Evolutionary conservation across 2,113 vertebrate genomes (phyloP).

Genomic region (Tichodroma muraria): DNA sequence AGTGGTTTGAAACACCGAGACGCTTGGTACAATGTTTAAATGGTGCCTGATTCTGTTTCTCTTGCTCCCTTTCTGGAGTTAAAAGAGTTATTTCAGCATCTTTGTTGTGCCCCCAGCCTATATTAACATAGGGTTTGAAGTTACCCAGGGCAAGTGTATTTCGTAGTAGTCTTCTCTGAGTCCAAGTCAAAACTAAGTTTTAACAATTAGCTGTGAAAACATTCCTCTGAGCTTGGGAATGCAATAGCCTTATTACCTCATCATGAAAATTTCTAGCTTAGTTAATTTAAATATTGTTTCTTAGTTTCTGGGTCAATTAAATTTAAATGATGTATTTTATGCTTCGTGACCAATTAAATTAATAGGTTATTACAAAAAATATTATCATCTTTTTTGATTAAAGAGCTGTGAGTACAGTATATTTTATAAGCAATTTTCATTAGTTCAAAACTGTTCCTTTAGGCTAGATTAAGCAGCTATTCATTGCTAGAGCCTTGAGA

Average conservation of each 20-base stretch:
- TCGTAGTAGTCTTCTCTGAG: constrained; percentile 45
- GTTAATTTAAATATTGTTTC: constrained; percentile 93
- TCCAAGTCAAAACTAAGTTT: constrained; percentile 67
- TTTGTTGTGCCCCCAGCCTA: constrained; percentile 31
- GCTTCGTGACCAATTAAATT: constrained; percentile 99
- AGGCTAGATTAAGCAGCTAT: constrained; percentile 95
- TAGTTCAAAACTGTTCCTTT: constrained; percentile 92
- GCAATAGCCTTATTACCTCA: constrained; percentile 83
- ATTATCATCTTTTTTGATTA: constrained; percentile 97
- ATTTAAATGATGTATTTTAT: constrained; percentile 98
- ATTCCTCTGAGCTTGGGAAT: constrained; percentile 71
- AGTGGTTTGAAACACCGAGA: constrained; percentile 32
- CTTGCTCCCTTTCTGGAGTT: constrained; percentile 49
- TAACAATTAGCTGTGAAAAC: constrained; percentile 74
- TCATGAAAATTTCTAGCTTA: constrained; percentile 82
- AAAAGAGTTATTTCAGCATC: constrained; percentile 28
- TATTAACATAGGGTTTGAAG: constrained; percentile 47
- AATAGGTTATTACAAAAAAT: constrained; percentile 96
- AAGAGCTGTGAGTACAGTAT: constrained; percentile 95
- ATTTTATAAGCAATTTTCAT: constrained; percentile 99
- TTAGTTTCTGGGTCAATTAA: constrained; percentile 99
- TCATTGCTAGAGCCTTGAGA: constrained; percentile 82
- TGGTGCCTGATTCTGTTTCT: constrained; percentile 10
- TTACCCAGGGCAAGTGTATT: constrained; percentile 41
- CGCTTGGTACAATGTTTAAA: constrained; percentile 10